Evolutionary conservation across 1,140 invertebrate genomes (phyloP).

Genomic region (Goniozus legneri): DNA sequence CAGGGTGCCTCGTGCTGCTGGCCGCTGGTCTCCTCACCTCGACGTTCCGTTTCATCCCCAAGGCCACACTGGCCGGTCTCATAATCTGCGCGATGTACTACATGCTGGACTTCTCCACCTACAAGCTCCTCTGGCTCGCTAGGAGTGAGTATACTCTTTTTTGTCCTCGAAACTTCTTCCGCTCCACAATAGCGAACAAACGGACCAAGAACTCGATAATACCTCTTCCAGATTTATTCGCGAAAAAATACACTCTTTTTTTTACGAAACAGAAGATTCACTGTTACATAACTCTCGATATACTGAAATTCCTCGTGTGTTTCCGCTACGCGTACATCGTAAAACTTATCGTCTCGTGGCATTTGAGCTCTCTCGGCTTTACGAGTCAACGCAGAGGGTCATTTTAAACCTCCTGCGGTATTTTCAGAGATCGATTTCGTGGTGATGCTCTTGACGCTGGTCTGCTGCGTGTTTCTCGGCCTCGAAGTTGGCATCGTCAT

Average conservation of each 20-base stretch:
- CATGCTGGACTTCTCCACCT: constrained; percentile 72
- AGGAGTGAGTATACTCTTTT: constrained; percentile 74
- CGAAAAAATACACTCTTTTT: no score
- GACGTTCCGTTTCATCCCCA: constrained; percentile 72
- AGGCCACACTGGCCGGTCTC: constrained; percentile 66
- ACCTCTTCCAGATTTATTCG: no score
- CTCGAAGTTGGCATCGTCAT: constrained; percentile 70
- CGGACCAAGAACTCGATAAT: no score
- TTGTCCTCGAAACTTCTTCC: no score
- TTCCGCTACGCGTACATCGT: no score
- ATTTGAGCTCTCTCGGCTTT: no score
- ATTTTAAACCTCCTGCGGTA: no score
- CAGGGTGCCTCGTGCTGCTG: constrained; percentile 65
- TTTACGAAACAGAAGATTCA: background rate
- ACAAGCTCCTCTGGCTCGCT: constrained; percentile 71
- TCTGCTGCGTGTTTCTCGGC: constrained; percentile 60
- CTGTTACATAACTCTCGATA: background rate
- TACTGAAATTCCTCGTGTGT: no score
- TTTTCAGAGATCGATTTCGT: constrained; percentile 62
- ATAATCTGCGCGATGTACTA: constrained; percentile 74
- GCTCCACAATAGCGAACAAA: no score
- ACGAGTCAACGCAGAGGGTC: no score
- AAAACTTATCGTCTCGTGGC: no score
- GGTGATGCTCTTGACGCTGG: constrained; percentile 59
- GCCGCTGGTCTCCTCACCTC: constrained; percentile 66